Percentiles rank a stretch among this genome's conserved stretches.
These are phyloP conservation scores for Aleadryas rufinucha DNA, from an alignment of 2,113 vertebrate species.

Conservation along the genomic window DNA sequence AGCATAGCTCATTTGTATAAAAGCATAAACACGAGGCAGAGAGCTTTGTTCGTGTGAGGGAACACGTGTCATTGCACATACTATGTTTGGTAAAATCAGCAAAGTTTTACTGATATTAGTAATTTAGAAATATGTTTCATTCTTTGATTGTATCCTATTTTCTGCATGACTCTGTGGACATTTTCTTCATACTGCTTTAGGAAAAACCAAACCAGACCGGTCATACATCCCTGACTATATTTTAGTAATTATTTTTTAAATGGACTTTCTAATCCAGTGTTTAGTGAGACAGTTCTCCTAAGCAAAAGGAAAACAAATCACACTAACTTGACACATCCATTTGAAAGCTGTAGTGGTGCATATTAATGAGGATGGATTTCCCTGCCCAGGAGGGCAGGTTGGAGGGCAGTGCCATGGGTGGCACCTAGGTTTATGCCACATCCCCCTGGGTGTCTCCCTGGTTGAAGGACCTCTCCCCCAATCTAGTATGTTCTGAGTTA, in stretches of 20 bases:
- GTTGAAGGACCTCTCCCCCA: too few species aligned
- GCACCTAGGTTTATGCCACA: too few species aligned
- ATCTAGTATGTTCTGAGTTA: too few species aligned
- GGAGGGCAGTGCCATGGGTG: too few species aligned
- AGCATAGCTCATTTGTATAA: not conserved
- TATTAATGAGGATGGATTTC: too few species aligned
- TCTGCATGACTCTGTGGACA: rapidly evolving
- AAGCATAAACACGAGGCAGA: not conserved
- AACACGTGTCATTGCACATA: not conserved
- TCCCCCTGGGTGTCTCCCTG: too few species aligned
- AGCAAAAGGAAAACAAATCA: not conserved
- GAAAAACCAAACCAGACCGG: not conserved
- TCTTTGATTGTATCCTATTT: not conserved
- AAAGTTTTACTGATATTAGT: not conserved
- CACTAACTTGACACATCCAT: not conserved
- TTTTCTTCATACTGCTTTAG: not conserved
- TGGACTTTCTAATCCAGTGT: not conserved
- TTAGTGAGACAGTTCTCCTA: not conserved
- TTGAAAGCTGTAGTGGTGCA: too few species aligned
- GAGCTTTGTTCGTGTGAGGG: rapidly evolving
- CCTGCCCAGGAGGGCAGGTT: too few species aligned
- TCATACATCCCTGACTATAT: rapidly evolving
- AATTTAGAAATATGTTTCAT: not conserved
- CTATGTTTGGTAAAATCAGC: not conserved
- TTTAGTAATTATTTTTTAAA: not conserved